These are phyloP conservation scores for Leucophenga maculata DNA, from an alignment of 2,888 invertebrate genomes.

Conservation along the genomic window DNA sequence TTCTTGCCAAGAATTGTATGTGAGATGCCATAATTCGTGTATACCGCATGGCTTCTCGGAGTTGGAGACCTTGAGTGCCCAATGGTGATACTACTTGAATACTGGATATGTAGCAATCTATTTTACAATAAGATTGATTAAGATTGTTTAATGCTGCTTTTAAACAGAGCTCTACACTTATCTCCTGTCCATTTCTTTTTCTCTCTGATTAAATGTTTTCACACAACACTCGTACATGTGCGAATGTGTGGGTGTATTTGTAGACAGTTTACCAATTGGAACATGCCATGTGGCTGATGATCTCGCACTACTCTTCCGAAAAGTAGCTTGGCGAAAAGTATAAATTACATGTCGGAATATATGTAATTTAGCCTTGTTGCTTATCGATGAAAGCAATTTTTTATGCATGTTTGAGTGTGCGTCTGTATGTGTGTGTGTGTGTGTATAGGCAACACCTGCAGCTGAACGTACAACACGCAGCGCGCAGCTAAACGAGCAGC, in stretches of 20 bases:
- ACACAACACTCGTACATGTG: background rate
- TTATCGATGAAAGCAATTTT: conserved; percentile 58
- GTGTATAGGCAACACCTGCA: conserved; percentile 52
- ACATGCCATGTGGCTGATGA: background rate
- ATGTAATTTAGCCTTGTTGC: conserved; percentile 35
- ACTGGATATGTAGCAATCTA: no score
- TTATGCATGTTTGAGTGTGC: conserved; percentile 42
- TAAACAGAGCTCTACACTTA: no score
- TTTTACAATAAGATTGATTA: no score
- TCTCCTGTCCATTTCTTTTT: no score
- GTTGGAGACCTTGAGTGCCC: no score
- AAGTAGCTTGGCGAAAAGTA: conserved; percentile 62
- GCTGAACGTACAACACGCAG: background rate
- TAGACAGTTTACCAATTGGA: conserved; percentile 9
- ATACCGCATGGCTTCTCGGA: no score
- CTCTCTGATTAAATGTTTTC: no score
- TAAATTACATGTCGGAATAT: conserved; percentile 50
- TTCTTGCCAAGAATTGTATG: no score
- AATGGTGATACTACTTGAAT: no score
- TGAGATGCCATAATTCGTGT: no score
- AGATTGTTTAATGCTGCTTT: no score
- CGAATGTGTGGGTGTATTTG: background rate
- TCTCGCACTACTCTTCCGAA: conserved; percentile 15
- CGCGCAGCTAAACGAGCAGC: conserved; percentile 17
- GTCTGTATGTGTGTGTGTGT: no score